Evolutionary conservation across 2,797 vertebrate genomes (phyloP).

Genomic region (Spea hammondii): DNA sequence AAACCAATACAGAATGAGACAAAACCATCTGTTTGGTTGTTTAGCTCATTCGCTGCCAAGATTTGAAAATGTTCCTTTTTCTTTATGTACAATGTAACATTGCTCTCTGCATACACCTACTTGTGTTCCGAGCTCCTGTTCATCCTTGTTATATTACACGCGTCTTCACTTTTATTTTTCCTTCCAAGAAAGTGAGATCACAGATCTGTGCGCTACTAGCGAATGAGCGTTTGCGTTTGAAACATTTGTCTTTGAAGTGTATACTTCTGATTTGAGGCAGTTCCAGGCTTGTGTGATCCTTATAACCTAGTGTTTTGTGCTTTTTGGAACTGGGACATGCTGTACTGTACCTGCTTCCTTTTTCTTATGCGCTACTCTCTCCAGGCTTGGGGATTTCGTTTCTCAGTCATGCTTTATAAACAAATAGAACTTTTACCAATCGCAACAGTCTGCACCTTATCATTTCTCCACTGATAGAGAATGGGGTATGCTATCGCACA

Average conservation of each 20-base stretch:
- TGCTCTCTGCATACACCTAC: neutral
- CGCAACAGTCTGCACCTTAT: too few species aligned
- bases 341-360: too few species aligned
- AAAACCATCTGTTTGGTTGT: slow-evolving; percentile 30
- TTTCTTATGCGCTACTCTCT: too few species aligned
- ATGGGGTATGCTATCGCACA: too few species aligned
- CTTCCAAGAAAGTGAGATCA: neutral
- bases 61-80: neutral
- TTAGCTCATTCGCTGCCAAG: slow-evolving; percentile 21
- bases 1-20: neutral
- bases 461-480: too few species aligned
- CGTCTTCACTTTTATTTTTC: too few species aligned
- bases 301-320: too few species aligned
- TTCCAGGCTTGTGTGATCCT: neutral
- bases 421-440: too few species aligned
- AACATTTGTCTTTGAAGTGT: neutral
- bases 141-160: neutral
- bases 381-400: too few species aligned
- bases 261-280: neutral
- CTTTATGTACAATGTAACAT: slow-evolving; percentile 3
- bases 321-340: too few species aligned
- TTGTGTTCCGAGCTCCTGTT: slow-evolving; percentile 1
- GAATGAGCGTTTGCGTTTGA: neutral
- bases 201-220: neutral
- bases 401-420: too few species aligned